A percentile compares a stretch with the other conserved stretches of the same genome.
Conservation (phyloP, 2,113 vertebrate species). For the Capricornis sumatraensis region DNA sequence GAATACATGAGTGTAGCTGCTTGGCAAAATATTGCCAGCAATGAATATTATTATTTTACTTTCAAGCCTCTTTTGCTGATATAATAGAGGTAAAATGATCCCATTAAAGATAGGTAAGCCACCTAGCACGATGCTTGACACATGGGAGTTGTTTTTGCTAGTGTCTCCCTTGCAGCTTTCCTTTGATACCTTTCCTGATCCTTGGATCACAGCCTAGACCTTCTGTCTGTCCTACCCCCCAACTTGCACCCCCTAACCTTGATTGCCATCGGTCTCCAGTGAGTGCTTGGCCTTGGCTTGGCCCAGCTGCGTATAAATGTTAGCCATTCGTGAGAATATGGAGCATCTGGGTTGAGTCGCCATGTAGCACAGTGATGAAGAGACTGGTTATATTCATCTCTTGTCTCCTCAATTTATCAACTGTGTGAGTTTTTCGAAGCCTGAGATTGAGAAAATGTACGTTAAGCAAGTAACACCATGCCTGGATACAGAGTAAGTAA, state of each 20-base stretch:
- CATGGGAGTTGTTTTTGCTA: not conserved
- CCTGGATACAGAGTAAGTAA: not conserved
- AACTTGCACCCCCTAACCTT: not conserved
- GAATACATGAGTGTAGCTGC: not conserved
- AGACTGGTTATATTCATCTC: not conserved
- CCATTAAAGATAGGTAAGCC: not conserved
- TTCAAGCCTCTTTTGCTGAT: not conserved
- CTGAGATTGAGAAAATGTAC: not conserved
- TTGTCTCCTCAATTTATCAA: not conserved
- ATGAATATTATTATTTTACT: slow-evolving; percentile 31
- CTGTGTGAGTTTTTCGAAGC: not conserved
- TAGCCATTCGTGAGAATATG: not conserved
- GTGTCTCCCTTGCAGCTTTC: not conserved
- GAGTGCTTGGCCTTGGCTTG: not conserved
- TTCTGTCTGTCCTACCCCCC: not conserved
- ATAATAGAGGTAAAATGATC: slow-evolving; percentile 1
- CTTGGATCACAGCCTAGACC: not conserved
- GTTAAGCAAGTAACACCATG: not conserved
- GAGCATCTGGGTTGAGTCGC: not conserved
- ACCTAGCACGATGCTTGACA: not conserved
- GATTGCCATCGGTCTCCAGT: not conserved
- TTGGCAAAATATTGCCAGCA: not conserved
- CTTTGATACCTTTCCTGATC: not conserved
- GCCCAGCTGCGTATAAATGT: not conserved
- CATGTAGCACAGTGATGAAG: not conserved